Conservation (phyloP, 2,113 vertebrate genomes). For the Ifrita kowaldi region DNA sequence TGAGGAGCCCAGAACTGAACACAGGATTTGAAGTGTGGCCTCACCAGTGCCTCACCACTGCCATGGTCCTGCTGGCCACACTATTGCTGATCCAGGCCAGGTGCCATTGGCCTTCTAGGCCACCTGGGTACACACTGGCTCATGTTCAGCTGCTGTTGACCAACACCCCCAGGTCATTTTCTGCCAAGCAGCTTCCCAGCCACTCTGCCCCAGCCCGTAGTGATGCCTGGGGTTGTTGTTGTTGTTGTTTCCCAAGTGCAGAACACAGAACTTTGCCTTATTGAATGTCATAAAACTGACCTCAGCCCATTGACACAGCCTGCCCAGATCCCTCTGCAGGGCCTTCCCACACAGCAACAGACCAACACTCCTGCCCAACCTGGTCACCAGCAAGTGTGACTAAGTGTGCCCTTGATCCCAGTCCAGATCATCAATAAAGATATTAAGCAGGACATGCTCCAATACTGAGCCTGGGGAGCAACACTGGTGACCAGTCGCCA, state of each 20-base stretch:
- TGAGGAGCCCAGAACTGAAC: not conserved
- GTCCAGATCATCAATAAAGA: not conserved
- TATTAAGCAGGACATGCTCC: not conserved
- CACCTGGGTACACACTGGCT: not conserved
- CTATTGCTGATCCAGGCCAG: not conserved
- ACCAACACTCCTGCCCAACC: not conserved
- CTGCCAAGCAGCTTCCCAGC: not conserved
- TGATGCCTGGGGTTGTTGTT: not conserved
- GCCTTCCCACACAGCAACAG: not conserved
- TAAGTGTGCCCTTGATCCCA: not conserved
- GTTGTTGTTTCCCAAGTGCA: not conserved
- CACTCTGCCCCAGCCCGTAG: not conserved
- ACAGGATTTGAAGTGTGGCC: not conserved
- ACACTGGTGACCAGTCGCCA: fast-evolving
- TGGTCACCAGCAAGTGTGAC: not conserved
- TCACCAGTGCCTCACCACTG: not conserved
- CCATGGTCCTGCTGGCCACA: not conserved
- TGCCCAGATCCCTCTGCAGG: not conserved
- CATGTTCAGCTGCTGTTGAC: not conserved
- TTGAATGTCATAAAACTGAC: not conserved
- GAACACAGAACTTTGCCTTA: not conserved
- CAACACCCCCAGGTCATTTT: not conserved
- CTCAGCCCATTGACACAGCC: not conserved
- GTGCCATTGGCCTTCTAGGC: not conserved
- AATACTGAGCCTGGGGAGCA: not conserved